phyloP scores from a whole-genome alignment of 2,797 vertebrate genomes.

The Gymnopithys bicolor region DNA sequence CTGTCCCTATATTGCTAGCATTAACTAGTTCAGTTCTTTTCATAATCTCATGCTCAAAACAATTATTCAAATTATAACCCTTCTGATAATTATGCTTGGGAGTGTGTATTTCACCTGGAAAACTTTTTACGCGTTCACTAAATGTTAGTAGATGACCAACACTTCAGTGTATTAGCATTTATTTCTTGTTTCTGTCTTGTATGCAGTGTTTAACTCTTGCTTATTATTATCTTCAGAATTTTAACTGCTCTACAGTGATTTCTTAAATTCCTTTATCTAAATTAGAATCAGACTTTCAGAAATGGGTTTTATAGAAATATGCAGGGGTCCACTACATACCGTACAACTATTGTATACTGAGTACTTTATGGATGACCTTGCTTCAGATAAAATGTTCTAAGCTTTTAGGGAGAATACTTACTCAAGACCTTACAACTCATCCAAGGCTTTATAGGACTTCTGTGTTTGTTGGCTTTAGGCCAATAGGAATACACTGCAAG shows the following conservation, averaged over 20 bases:
- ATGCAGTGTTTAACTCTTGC: not conserved
- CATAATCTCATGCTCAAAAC: not conserved
- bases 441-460: not conserved
- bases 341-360: not conserved
- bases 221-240: not conserved
- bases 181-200: not conserved
- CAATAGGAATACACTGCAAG: not conserved
- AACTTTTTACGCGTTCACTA: not conserved
- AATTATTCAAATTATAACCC: not conserved
- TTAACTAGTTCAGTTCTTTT: not conserved
- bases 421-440: not conserved
- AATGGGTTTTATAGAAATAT: not conserved
- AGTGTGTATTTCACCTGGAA: not conserved
- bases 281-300: not conserved
- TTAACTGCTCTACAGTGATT: not conserved
- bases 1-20: not conserved
- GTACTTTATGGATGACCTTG: not conserved
- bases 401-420: not conserved
- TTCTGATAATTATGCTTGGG: not conserved
- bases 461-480: not conserved
- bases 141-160: not conserved
- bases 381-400: not conserved
- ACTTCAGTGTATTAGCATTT: not conserved
- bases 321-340: not conserved
- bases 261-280: not conserved